phyloP scores from a whole-genome alignment of 1,140 invertebrate genomes.

The Papilio dardanus region DNA sequence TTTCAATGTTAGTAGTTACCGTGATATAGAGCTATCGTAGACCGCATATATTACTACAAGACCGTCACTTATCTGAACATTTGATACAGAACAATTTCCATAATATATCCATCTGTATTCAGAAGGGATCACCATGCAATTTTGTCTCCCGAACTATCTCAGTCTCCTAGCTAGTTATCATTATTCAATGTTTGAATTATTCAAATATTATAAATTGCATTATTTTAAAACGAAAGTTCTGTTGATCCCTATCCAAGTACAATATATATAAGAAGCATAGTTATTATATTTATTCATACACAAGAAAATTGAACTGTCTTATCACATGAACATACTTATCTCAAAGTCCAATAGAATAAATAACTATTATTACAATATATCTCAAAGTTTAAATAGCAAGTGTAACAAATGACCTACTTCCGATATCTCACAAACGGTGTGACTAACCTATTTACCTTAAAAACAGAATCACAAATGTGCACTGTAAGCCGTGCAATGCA shows the following conservation, averaged over 20 bases:
- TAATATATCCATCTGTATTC: constrained; percentile 76
- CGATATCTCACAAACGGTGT: not conserved
- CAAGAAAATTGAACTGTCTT: no score
- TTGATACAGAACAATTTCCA: constrained; percentile 69
- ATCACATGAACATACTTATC: no score
- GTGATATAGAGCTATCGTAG: constrained; percentile 31
- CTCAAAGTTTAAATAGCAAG: not conserved
- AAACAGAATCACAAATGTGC: constrained; percentile 35
- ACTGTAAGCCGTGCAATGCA: constrained; percentile 23
- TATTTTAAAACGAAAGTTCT: not conserved
- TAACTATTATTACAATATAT: not conserved
- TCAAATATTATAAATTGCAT: constrained; percentile 23
- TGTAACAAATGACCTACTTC: constrained; percentile 27
- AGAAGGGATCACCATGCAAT: constrained; percentile 62
- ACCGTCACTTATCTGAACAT: constrained; percentile 74
- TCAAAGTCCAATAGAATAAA: not conserved
- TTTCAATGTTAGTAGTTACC: constrained; percentile 30
- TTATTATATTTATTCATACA: no score
- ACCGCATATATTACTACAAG: constrained; percentile 61
- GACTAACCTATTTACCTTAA: constrained; percentile 36
- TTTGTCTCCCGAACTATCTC: constrained; percentile 68
- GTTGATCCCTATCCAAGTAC: not conserved
- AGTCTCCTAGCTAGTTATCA: constrained; percentile 51
- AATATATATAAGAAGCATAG: not conserved
- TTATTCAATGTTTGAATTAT: constrained; percentile 46